A percentile compares a stretch with the other conserved stretches of the same genome.
Evolutionary conservation across 2,797 vertebrate genomes (phyloP).

Genomic region (Dromococcyx pavoninus): DNA sequence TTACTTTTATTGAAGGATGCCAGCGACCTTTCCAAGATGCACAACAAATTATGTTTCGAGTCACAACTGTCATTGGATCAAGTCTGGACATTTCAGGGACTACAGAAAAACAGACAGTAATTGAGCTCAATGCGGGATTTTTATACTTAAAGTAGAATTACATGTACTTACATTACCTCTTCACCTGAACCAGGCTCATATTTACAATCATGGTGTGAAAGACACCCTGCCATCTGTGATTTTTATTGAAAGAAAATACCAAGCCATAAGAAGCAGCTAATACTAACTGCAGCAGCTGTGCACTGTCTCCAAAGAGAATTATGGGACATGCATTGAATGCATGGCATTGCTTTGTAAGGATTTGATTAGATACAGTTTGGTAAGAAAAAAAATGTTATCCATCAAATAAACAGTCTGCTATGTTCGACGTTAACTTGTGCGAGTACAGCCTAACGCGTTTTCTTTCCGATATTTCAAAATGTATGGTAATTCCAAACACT

Average conservation of each 20-base stretch:
- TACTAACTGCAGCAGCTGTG: constrained; percentile 78
- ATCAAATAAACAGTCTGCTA: constrained; percentile 41
- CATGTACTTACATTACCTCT: constrained; percentile 64
- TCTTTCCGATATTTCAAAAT: not conserved
- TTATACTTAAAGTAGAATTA: constrained; percentile 59
- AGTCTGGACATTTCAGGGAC: not conserved
- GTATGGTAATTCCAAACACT: not conserved
- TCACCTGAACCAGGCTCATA: constrained; percentile 65
- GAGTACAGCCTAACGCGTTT: not conserved
- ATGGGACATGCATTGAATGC: constrained; percentile 66
- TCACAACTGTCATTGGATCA: not conserved
- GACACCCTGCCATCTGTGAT: constrained; percentile 75
- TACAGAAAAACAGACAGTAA: constrained; percentile 26
- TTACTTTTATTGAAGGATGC: fast-evolving
- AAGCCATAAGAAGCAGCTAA: constrained; percentile 74
- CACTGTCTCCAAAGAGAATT: constrained; percentile 77
- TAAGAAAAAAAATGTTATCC: constrained; percentile 42
- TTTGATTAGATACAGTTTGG: constrained; percentile 70
- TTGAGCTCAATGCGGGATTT: constrained; percentile 7
- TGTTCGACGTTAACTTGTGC: constrained; percentile 45
- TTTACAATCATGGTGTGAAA: constrained; percentile 61
- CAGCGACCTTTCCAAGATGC: not conserved
- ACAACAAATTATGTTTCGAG: not conserved
- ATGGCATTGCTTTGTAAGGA: constrained; percentile 69
- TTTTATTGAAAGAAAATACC: constrained; percentile 77